Evolutionary conservation across 92 coral and sea anemone species (phyloP), one percentile per base, ranked within the genome.

Genomic region (Pocillopora meandrina): DNA sequence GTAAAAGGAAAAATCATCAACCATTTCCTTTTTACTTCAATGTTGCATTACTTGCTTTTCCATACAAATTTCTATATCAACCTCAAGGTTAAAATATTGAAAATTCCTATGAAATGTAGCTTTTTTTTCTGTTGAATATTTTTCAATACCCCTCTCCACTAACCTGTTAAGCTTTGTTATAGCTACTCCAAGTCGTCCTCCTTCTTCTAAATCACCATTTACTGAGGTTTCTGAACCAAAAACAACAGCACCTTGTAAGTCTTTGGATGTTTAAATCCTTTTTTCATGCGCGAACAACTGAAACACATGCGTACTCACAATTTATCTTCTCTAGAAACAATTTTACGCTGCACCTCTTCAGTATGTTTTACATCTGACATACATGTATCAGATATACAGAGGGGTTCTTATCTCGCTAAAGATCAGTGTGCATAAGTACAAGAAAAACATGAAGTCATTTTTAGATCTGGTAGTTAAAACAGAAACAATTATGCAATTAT

Each of bases 81-180:
- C 31, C 31, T 26, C 31, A 26, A 26, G 31, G 31, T 26, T 26
- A 26, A 26, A 26, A 26, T 26, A 26, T 26, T 26, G 33, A 68
- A 62, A 68, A 68, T 31, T n/a, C 3, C 14, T 31, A 68, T 15
- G 10, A 26, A 10, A 17, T 66, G 21, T 14, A 9, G 14, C 10
- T 57, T 57, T 57, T 57, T 57, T 57, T 57, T 57, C 14, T 57
- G 61, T 34, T 9, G 23, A 65, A 62, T 62, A 62, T 31, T 26
- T 67, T 2, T 67, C 16, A 57, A 57, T 23, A 47, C 72, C 33
- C 33, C 13, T 14, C 52, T 13, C 52, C 72, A 81, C 85, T 81
- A 81, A 81, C 85, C 85, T 81, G 72, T 69, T 11, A 20, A 71
- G 68, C 65, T 81, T 70, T 81, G 58, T 81, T 81, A 56, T 81